Percentiles rank a stretch among this genome's conserved stretches.
These are phyloP conservation scores for Brachypalpus laphriformis DNA, from an alignment of 2,888 invertebrate species.

Conservation along the genomic window DNA sequence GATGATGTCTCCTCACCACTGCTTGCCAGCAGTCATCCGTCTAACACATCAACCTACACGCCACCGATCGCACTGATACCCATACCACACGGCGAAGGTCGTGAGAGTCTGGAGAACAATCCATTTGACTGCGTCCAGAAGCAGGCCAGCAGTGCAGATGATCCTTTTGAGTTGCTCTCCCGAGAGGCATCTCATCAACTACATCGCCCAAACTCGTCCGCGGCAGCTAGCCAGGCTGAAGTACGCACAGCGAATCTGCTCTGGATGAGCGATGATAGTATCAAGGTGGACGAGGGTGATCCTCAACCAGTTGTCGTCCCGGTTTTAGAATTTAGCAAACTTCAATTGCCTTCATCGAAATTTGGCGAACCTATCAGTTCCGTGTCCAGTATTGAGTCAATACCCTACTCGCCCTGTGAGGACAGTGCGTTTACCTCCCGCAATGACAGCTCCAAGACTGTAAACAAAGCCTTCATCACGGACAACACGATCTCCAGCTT, in stretches of 20 bases:
- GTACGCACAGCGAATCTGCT: conserved; percentile 54
- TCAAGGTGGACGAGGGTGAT: conserved; percentile 37
- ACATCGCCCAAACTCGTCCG: conserved; percentile 12
- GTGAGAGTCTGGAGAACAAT: conserved; percentile 76
- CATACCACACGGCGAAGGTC: conserved; percentile 11
- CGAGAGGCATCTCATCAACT: conserved; percentile 75
- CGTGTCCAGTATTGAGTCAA: conserved; percentile 52
- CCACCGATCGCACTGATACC: conserved; percentile 49
- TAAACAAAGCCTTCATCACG: conserved; percentile 60
- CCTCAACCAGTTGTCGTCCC: neutral
- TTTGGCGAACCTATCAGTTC: conserved; percentile 58
- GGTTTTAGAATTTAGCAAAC: conserved; percentile 37
- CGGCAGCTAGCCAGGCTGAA: conserved; percentile 25
- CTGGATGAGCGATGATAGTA: conserved; percentile 63
- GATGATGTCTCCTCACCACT: conserved; percentile 53
- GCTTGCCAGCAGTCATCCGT: conserved; percentile 19
- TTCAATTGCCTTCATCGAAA: conserved; percentile 46
- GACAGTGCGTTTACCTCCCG: conserved; percentile 62
- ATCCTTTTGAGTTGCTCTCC: conserved; percentile 77
- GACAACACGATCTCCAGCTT: conserved; percentile 54
- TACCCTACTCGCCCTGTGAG: conserved; percentile 24
- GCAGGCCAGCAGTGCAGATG: conserved; percentile 75
- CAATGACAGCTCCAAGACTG: conserved; percentile 55
- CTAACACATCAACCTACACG: conserved; percentile 16
- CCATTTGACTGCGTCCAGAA: conserved; percentile 77